These are phyloP conservation scores for Prosapia bicincta DNA, from an alignment of 2,888 invertebrate genomes.

Conservation along the genomic window DNA sequence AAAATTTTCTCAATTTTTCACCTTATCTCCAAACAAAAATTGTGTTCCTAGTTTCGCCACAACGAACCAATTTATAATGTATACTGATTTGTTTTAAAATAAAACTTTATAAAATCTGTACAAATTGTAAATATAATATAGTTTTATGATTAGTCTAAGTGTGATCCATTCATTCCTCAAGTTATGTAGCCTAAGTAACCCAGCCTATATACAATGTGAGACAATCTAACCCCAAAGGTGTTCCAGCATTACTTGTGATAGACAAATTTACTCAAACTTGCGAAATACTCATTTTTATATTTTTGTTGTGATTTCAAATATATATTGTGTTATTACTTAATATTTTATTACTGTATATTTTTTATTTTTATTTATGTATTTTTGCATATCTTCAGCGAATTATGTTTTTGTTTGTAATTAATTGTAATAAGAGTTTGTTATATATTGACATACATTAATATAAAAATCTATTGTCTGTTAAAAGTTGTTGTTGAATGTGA, in stretches of 20 bases:
- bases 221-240: not conserved
- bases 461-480: not conserved
- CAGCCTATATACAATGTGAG: too few species aligned
- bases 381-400: not conserved
- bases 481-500: not conserved
- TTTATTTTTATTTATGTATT: not conserved
- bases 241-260: not conserved
- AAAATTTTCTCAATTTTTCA: too few species aligned
- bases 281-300: not conserved
- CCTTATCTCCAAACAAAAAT: too few species aligned
- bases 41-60: not conserved
- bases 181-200: not conserved
- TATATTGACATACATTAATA: not conserved
- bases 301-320: not conserved
- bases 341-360: not conserved
- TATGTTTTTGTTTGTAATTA: not conserved
- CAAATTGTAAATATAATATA: not conserved
- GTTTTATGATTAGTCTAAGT: not conserved
- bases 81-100: not conserved
- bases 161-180: not conserved
- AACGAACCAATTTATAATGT: not conserved
- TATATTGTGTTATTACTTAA: not conserved
- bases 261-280: not conserved
- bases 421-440: not conserved
- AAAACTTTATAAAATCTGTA: not conserved